Conservation (phyloP, 2,797 vertebrate genomes). For the Hozukius guyotensis region DNA sequence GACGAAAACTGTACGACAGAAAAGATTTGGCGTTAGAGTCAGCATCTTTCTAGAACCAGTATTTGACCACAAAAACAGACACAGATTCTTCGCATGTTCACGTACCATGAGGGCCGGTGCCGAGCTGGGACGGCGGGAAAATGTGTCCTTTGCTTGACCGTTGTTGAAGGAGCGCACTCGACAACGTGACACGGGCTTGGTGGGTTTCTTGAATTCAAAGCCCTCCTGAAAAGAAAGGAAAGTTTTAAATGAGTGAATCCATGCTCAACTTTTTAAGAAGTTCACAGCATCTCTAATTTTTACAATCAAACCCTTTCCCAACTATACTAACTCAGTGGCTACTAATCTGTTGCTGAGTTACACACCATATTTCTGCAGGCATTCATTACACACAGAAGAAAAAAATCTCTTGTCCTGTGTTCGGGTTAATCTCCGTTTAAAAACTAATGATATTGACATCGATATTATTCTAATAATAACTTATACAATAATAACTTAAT, state of each 20-base stretch:
- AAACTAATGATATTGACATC: not conserved
- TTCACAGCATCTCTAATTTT: not conserved
- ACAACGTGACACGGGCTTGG: conserved; percentile 78
- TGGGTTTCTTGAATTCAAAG: conserved; percentile 89
- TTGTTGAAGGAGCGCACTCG: conserved; percentile 53
- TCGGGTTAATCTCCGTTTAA: not conserved
- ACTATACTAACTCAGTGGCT: not conserved
- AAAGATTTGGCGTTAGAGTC: rapidly evolving
- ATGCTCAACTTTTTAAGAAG: no score
- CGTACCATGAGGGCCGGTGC: conserved; percentile 88
- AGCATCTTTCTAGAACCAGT: rapidly evolving
- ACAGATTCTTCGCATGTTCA: rapidly evolving
- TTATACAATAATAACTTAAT: no score
- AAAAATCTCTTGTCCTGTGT: not conserved
- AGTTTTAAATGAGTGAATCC: not conserved
- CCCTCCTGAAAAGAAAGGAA: conserved; percentile 69
- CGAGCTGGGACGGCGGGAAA: conserved; percentile 83
- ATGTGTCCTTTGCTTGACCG: conserved; percentile 70
- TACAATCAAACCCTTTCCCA: not conserved
- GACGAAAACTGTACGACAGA: conserved; percentile 64
- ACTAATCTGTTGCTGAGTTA: not conserved
- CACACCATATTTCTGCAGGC: not conserved
- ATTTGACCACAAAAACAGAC: no score
- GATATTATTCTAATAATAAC: not conserved
- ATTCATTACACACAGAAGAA: not conserved